phyloP scores from a whole-genome alignment of 1,140 invertebrate genomes.

The Macrobrachium rosenbergii region DNA sequence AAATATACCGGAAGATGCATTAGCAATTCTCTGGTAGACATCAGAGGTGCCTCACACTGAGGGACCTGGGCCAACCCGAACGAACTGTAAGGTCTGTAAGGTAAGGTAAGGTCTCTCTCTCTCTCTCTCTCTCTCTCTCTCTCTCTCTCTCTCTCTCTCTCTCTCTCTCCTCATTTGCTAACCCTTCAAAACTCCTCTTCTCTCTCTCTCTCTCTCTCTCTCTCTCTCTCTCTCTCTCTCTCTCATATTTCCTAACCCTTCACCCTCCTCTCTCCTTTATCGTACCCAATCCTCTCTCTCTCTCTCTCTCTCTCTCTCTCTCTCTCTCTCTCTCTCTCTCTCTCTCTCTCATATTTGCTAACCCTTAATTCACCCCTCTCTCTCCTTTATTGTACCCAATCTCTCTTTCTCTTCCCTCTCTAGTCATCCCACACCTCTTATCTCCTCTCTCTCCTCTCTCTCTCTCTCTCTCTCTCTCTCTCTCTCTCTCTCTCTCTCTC shows the following conservation, averaged over 20 bases:
- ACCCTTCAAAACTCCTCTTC: too few relatives aligned
- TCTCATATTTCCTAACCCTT: not conserved
- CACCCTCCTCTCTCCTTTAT: not conserved
- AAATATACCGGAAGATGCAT: too few relatives aligned
- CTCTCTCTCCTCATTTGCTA: not conserved
- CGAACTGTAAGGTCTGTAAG: too few relatives aligned
- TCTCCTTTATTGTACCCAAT: too few relatives aligned
- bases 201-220: not conserved
- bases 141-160: not conserved
- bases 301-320: not conserved
- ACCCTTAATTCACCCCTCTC: too few relatives aligned
- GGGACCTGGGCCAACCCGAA: too few relatives aligned
- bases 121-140: not conserved
- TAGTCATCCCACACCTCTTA: not conserved
- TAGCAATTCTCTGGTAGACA: too few relatives aligned
- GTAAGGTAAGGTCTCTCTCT: too few relatives aligned
- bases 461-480: not conserved
- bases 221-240: not conserved
- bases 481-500: not conserved
- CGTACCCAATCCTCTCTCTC: too few relatives aligned
- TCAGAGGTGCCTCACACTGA: too few relatives aligned
- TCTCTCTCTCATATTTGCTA: too few relatives aligned
- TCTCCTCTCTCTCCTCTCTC: conserved; percentile 6
- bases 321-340: not conserved
- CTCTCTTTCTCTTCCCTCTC: not conserved